Evolutionary conservation across 2,888 invertebrate species (phyloP).

Genomic region (Zelleria hepariella): DNA sequence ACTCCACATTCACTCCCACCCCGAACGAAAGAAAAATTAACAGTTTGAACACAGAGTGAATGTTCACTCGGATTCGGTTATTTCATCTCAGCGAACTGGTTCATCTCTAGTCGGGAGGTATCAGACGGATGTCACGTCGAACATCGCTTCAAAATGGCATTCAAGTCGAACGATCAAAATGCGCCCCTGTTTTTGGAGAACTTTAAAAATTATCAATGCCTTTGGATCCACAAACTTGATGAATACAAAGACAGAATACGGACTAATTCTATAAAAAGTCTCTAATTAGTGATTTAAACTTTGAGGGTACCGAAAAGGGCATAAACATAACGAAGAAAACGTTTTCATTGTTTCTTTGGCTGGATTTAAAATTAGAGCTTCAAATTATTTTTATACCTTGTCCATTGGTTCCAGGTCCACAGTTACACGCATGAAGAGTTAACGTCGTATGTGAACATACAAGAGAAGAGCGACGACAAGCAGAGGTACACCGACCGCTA

Average conservation of each 20-base stretch:
- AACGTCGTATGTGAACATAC: conserved; percentile 34
- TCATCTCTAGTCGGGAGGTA: too few relatives aligned
- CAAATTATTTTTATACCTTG: too few relatives aligned
- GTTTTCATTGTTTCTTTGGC: neutral
- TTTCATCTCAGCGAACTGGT: too few relatives aligned
- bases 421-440: conserved; percentile 47
- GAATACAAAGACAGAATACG: conserved; percentile 17
- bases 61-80: conserved; percentile 17
- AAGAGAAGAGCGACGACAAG: conserved; percentile 29
- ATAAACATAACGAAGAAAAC: neutral
- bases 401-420: conserved; percentile 42
- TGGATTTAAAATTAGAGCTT: neutral
- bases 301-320: neutral
- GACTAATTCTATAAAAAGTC: conserved; percentile 17
- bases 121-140: conserved; percentile 11
- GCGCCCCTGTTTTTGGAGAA: conserved; percentile 16
- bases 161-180: conserved; percentile 17
- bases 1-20: conserved; percentile 16
- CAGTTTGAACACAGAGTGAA: conserved; percentile 16
- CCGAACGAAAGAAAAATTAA: conserved; percentile 17
- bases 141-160: conserved; percentile 16
- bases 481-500: conserved; percentile 38
- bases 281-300: conserved; percentile 17
- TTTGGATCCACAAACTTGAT: conserved; percentile 18
- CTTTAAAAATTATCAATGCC: conserved; percentile 17